Base-by-base conservation (phyloP, 1,140 invertebrate species). In the Cecropterus lyciades region DNA sequence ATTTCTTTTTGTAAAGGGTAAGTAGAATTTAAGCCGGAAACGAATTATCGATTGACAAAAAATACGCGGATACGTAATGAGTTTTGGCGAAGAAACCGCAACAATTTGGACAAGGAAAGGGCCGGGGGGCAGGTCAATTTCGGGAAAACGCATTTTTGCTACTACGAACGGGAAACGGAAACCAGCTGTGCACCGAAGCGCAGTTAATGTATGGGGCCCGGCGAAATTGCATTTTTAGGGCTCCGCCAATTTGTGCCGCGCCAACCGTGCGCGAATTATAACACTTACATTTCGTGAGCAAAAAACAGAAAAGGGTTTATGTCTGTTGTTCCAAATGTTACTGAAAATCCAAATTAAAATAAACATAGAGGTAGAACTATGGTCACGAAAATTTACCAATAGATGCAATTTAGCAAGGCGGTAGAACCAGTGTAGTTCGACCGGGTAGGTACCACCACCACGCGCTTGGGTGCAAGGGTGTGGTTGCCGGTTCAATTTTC, bases 221-320 rank as follows among this genome's bases (percentile, higher is more conserved):
- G 72, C 78, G 71, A 84, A 87, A 89, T 91, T 91, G 88, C 86
- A 86, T 91, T 91, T 89, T 88, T 91, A 87, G 78, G 86, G 85
- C 75, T 85, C 71, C 79, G 74, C 77, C 80, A 91, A 80, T 84
- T 91, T 81, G 70, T 68, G 70, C 65, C 67, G 67, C 63, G 56
- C 68, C 42, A 14, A 56, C 42, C 42, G 53, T 68, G 33, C 63
- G 68, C 53, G 70, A 72, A 67, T 69, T 72, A 53, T 69, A 71
- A 69, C 56, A 51, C 51, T 52, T 62, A 27, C 27, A 45, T 43
- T 64, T 52, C 48, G 16, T 57, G 45, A 15, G 45, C 15, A 56
- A 40, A 46, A 27, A 64, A 53, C 17, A 52, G 9, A 30, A 24
- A 59, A 30, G 24, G 56, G 13, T 60, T 60, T 48, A 13, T 48